These are phyloP conservation scores for Aplocera efformata DNA, from an alignment of 2,888 invertebrate species.

Conservation along the genomic window DNA sequence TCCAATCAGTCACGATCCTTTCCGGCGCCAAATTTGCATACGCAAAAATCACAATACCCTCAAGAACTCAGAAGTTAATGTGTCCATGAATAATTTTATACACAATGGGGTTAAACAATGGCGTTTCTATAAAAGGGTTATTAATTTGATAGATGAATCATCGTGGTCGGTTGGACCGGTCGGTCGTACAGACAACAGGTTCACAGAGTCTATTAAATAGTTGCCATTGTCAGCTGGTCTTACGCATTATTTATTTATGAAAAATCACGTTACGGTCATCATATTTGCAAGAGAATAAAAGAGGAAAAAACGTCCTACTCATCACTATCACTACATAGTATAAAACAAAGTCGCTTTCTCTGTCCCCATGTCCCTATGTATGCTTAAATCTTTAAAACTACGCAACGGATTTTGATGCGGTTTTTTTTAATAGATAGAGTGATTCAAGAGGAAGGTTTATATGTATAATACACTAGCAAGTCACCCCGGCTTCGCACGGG, in stretches of 20 bases:
- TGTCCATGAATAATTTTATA: slow-evolving; percentile 63
- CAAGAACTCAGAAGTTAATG: slow-evolving; percentile 71
- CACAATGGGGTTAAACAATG: slow-evolving; percentile 74
- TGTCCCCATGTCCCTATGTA: too few species aligned
- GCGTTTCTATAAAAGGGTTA: slow-evolving; percentile 61
- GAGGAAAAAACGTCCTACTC: too few species aligned
- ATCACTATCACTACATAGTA: too few species aligned
- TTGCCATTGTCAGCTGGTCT: slow-evolving; percentile 15
- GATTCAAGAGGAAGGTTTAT: too few species aligned
- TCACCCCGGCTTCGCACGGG: too few species aligned
- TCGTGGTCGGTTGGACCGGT: slow-evolving; percentile 69
- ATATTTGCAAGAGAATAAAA: not conserved
- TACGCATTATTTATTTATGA: slow-evolving; percentile 9
- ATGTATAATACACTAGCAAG: too few species aligned
- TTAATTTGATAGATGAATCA: slow-evolving; percentile 70
- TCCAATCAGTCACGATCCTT: slow-evolving; percentile 71
- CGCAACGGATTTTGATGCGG: too few species aligned
- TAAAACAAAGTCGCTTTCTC: too few species aligned
- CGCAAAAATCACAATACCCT: slow-evolving; percentile 69
- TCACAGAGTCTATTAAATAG: slow-evolving; percentile 31
- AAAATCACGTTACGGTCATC: slow-evolving; percentile 15
- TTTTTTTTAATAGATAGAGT: too few species aligned
- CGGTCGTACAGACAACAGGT: slow-evolving; percentile 33
- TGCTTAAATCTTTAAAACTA: too few species aligned
- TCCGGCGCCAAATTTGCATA: slow-evolving; percentile 63